phyloP scores from a whole-genome alignment of 2,888 invertebrate genomes.

The Eupeodes luniger region DNA sequence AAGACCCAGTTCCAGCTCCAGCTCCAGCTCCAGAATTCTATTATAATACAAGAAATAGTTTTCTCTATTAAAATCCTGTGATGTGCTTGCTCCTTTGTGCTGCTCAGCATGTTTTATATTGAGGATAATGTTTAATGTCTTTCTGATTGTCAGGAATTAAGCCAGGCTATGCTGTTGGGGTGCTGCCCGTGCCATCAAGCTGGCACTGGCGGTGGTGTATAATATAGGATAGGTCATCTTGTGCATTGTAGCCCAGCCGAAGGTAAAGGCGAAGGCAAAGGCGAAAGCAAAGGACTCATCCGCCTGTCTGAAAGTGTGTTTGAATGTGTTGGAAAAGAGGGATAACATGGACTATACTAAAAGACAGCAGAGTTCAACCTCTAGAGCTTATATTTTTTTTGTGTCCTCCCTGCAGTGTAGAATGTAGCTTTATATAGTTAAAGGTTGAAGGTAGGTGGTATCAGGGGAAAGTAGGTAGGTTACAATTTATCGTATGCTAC shows the following conservation, averaged over 20 bases:
- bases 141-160: conserved; percentile 68
- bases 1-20: too few relatives aligned
- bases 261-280: too few relatives aligned
- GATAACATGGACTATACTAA: background rate
- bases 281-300: background rate
- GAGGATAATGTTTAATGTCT: conserved; percentile 66
- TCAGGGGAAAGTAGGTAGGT: background rate
- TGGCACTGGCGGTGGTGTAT: background rate
- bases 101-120: conserved; percentile 30
- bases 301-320: background rate
- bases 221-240: conserved; percentile 38
- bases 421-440: conserved; percentile 11
- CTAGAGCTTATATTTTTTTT: conserved; percentile 24
- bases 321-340: background rate
- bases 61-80: background rate
- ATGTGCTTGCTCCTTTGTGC: background rate
- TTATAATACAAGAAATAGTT: conserved; percentile 27
- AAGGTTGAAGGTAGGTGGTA: too few relatives aligned
- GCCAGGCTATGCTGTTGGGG: conserved; percentile 14
- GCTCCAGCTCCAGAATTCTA: background rate
- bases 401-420: background rate
- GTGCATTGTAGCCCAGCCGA: background rate
- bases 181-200: background rate
- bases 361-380: conserved; percentile 32
- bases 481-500: conserved; percentile 2